Percentiles rank a stretch among this genome's conserved stretches.
Evolutionary conservation across 2,113 vertebrate genomes (phyloP).

Genomic region (Cinclus cinclus): DNA sequence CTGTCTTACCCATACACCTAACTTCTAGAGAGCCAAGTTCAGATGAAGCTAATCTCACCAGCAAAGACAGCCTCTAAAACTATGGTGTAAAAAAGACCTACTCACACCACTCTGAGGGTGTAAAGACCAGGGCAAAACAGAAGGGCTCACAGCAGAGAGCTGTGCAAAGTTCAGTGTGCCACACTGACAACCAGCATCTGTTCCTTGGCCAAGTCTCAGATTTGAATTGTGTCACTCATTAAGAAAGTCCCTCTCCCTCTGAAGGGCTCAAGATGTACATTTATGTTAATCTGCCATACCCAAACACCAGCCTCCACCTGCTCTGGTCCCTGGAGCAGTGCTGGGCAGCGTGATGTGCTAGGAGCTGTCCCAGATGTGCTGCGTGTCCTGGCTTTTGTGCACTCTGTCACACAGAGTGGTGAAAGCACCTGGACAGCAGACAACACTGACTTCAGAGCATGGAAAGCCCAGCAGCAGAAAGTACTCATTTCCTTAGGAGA

Average conservation of each 20-base stretch:
- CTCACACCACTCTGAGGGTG: not conserved
- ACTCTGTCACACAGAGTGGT: accelerated
- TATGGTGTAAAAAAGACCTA: not conserved
- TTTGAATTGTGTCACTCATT: accelerated
- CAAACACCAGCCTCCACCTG: not conserved
- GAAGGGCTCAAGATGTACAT: not conserved
- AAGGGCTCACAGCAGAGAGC: not conserved
- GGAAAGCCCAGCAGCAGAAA: not conserved
- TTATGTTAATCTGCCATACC: not conserved
- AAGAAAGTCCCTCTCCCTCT: not conserved
- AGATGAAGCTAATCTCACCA: not conserved
- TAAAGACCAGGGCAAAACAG: not conserved
- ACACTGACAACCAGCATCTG: not conserved
- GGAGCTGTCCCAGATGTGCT: not conserved
- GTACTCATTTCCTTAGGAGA: not conserved
- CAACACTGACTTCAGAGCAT: not conserved
- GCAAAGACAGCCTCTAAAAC: not conserved
- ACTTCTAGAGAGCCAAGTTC: not conserved
- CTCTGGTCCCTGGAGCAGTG: not conserved
- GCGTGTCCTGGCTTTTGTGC: accelerated
- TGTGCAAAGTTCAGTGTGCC: not conserved
- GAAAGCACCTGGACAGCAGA: not conserved
- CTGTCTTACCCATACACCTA: not conserved
- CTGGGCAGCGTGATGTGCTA: not conserved
- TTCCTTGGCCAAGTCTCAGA: not conserved